Evolutionary conservation across 1,140 invertebrate species (phyloP), one percentile per base, ranked within the genome.

Genomic region (Pseudomyrmex flavicornis): DNA sequence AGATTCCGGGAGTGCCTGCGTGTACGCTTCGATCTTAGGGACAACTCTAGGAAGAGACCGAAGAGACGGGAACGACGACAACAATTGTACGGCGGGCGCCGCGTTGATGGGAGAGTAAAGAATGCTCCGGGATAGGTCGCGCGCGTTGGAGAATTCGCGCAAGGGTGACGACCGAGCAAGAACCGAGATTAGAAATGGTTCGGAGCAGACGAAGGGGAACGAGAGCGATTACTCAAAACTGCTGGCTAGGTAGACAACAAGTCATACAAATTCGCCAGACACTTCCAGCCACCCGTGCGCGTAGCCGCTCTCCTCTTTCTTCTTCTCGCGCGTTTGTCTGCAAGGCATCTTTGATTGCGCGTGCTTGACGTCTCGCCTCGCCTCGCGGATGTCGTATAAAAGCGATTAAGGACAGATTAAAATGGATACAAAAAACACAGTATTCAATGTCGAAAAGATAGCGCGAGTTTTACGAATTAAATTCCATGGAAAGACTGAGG

Each of bases 141-240:
- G 76, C 54, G 66, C 76, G 63, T 3, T 17, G 50, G 17, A 59
- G 13, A 56, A 66, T 62, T 3, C 50, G 75, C 65, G 12, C 15
- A n/a, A 80, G 66, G 46, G 66, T 80, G 76, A 80, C 68, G 76
- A 80, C 66, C 66, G 76, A 35, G 35, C 76, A 48, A 66, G 1
- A 26, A 12, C 20, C 9, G 7, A 13, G 20, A 54, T 79, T 70
- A 69, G 52, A 20, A 65, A 58, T 17, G 52, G 5, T 72, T 59
- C 56, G 44, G 22, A 35, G 26, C 22, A 56, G 50, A 69, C 35
- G 50, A 72, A 61, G 66, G 44, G 22, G 76, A 72, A 20, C 3
- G 66, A 80, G 22, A 61, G 22, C 76, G 76, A 80, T 80, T 80
- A 80, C 76, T 80, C 76, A 72, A 80, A 80, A 72, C 76, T 80